These are phyloP conservation scores for Ciconia nigra DNA, from an alignment of 2,797 vertebrate species.

Conservation along the genomic window DNA sequence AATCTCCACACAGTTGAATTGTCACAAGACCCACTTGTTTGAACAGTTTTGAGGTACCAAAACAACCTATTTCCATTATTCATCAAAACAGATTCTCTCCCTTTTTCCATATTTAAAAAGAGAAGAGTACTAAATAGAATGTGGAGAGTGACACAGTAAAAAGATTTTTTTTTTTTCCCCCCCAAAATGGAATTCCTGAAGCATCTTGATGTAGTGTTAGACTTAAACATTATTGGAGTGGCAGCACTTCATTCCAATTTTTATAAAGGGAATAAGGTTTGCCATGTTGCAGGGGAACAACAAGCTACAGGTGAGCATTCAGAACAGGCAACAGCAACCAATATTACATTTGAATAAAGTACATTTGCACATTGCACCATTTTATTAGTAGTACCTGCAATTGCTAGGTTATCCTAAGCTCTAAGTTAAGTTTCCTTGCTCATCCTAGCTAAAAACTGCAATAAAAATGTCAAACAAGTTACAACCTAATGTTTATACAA, in stretches of 20 bases:
- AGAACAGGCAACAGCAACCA: background rate
- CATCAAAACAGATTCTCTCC: background rate
- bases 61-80: background rate
- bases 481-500: background rate
- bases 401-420: background rate
- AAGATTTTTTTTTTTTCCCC: no score
- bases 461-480: background rate
- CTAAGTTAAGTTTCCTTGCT: background rate
- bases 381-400: background rate
- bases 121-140: background rate
- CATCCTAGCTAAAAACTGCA: background rate
- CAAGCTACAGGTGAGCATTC: background rate
- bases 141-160: background rate
- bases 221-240: background rate
- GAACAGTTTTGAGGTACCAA: background rate
- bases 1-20: background rate
- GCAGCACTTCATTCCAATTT: background rate
- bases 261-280: background rate
- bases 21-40: background rate
- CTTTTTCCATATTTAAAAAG: background rate
- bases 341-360: background rate
- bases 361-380: background rate
- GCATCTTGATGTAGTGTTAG: background rate
- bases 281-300: background rate
- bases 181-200: background rate